Percentiles rank a stretch among this genome's conserved stretches.
Conservation (phyloP, 2,888 invertebrate genomes). For the Mythimna albipuncta region DNA sequence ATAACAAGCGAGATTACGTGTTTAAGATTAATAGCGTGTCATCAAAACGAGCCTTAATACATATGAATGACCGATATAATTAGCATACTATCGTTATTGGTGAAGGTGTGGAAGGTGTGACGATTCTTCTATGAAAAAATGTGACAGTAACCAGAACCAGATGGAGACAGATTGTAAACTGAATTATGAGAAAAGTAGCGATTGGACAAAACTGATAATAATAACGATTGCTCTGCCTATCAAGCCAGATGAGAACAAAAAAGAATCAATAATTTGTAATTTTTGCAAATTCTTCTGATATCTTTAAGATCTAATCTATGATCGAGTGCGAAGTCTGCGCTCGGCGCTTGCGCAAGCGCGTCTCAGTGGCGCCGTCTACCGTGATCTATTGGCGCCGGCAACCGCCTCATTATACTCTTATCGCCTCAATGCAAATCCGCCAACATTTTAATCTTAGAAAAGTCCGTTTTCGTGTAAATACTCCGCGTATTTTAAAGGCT, state of each 20-base stretch:
- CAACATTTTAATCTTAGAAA: slow-evolving; percentile 80
- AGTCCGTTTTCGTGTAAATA: slow-evolving; percentile 79
- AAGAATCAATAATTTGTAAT: slow-evolving; percentile 32
- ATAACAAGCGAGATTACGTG: slow-evolving; percentile 42
- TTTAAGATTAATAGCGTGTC: slow-evolving; percentile 49
- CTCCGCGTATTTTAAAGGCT: slow-evolving; percentile 76
- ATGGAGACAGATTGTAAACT: too few relatives aligned
- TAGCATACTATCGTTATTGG: slow-evolving; percentile 32
- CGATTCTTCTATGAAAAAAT: slow-evolving; percentile 13
- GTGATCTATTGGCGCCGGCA: slow-evolving; percentile 84
- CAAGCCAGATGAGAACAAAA: background rate
- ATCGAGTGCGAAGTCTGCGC: slow-evolving; percentile 67
- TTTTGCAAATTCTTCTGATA: slow-evolving; percentile 61
- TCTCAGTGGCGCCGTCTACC: slow-evolving; percentile 84
- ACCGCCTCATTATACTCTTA: slow-evolving; percentile 81
- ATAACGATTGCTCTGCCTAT: background rate
- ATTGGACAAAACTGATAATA: background rate
- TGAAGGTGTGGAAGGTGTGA: slow-evolving; percentile 25
- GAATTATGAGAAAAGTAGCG: background rate
- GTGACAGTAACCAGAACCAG: background rate
- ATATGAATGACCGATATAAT: slow-evolving; percentile 49
- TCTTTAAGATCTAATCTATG: slow-evolving; percentile 69
- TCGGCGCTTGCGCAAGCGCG: slow-evolving; percentile 78
- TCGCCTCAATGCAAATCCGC: slow-evolving; percentile 84
- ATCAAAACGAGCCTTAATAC: slow-evolving; percentile 39